Conservation (phyloP, 1,140 invertebrate species). For the Melitaea cinxia region DNA sequence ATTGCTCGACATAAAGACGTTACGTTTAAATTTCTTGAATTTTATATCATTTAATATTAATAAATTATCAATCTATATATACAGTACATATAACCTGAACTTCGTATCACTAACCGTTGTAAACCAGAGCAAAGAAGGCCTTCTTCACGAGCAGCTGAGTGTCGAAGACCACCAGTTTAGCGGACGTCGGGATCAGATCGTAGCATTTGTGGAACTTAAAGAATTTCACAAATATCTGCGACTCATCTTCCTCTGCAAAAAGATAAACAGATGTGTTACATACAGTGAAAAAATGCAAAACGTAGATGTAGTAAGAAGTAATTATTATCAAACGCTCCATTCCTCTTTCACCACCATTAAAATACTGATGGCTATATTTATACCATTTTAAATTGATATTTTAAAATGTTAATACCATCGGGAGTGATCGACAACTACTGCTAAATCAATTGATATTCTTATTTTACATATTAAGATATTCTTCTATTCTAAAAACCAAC, state of each 20-base stretch:
- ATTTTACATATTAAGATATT: too few relatives aligned
- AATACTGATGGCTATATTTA: too few relatives aligned
- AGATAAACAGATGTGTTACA: background rate
- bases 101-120: slow-evolving; percentile 90
- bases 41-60: too few relatives aligned
- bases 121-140: slow-evolving; percentile 98
- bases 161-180: slow-evolving; percentile 99
- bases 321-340: too few relatives aligned
- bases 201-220: slow-evolving; percentile 99
- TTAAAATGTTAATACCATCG: too few relatives aligned
- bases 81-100: background rate
- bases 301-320: background rate
- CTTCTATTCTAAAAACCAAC: too few relatives aligned
- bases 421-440: too few relatives aligned
- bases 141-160: slow-evolving; percentile 99
- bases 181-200: slow-evolving; percentile 99
- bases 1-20: too few relatives aligned
- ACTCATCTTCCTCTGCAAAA: slow-evolving; percentile 96
- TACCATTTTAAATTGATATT: too few relatives aligned
- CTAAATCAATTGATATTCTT: too few relatives aligned
- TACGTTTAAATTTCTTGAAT: too few relatives aligned
- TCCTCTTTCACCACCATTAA: too few relatives aligned
- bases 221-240: slow-evolving; percentile 98
- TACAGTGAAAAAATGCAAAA: background rate
- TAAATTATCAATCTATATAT: background rate